Conservation (phyloP, 2,113 vertebrate species). For the Camelus dromedarius region DNA sequence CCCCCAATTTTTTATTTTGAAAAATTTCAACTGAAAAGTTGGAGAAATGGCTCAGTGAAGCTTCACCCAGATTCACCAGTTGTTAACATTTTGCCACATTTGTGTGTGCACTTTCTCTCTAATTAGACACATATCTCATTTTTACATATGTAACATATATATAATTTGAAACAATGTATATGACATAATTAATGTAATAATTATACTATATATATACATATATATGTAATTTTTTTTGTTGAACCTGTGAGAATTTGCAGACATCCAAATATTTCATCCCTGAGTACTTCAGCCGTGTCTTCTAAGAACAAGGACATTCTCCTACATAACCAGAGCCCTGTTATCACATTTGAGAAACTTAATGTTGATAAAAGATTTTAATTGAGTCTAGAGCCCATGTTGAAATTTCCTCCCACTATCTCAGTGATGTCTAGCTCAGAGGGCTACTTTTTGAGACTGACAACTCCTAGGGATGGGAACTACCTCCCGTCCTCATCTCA, state of each 20-base stretch:
- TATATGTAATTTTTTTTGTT: not conserved
- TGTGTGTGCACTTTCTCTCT: not conserved
- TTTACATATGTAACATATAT: not conserved
- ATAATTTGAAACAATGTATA: not conserved
- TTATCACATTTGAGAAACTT: not conserved
- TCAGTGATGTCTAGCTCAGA: not conserved
- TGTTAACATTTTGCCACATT: not conserved
- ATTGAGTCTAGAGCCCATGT: not conserved
- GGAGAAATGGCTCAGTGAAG: not conserved
- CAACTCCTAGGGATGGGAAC: not conserved
- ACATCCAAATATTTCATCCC: not conserved
- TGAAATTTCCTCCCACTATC: not conserved
- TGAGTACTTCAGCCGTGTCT: not conserved
- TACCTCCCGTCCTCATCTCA: not conserved
- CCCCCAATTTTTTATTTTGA: not conserved
- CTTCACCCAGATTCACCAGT: not conserved
- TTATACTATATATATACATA: not conserved
- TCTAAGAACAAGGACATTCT: not conserved
- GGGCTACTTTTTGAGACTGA: not conserved
- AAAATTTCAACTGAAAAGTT: not conserved
- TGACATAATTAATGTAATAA: not conserved
- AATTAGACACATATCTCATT: not conserved
- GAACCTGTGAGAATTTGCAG: not conserved
- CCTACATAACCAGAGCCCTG: not conserved
- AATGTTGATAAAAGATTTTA: not conserved